Evolutionary conservation across 2,797 vertebrate species (phyloP).

Genomic region (Enteromius unitaeniatus): DNA sequence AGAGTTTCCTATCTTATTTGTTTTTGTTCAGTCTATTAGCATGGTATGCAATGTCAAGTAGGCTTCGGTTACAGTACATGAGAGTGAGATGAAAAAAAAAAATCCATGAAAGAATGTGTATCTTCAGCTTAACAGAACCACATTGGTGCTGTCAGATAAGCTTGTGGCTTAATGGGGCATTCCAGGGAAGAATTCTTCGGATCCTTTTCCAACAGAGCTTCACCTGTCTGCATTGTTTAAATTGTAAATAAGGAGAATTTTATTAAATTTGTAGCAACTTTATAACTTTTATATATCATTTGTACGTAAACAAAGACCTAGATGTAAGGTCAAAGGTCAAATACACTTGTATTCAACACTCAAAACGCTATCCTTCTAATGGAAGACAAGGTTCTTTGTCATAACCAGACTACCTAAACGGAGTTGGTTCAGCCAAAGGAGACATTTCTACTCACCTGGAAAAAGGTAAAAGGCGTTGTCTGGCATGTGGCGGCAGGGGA

Average conservation of each 20-base stretch:
- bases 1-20: conserved; percentile 34
- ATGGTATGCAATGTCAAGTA: conserved; percentile 58
- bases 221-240: conserved; percentile 1
- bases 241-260: background rate
- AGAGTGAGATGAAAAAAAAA: conserved; percentile 63
- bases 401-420: background rate
- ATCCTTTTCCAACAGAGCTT: background rate
- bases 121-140: conserved; percentile 41
- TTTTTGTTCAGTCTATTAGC: conserved; percentile 40
- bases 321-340: background rate
- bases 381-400: conserved; percentile 21
- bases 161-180: background rate
- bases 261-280: background rate
- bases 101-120: conserved; percentile 67
- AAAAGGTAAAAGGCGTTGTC: conserved; percentile 15
- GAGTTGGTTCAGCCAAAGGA: conserved; percentile 29
- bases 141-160: conserved; percentile 4
- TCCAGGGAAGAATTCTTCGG: background rate
- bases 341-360: background rate
- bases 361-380: background rate
- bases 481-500: background rate
- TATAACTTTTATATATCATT: background rate
- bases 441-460: conserved; percentile 18
- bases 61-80: conserved; percentile 52
- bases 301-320: background rate